These are phyloP conservation scores for Aphaenogaster rudis DNA, from an alignment of 1,140 invertebrate species.

Conservation along the genomic window DNA sequence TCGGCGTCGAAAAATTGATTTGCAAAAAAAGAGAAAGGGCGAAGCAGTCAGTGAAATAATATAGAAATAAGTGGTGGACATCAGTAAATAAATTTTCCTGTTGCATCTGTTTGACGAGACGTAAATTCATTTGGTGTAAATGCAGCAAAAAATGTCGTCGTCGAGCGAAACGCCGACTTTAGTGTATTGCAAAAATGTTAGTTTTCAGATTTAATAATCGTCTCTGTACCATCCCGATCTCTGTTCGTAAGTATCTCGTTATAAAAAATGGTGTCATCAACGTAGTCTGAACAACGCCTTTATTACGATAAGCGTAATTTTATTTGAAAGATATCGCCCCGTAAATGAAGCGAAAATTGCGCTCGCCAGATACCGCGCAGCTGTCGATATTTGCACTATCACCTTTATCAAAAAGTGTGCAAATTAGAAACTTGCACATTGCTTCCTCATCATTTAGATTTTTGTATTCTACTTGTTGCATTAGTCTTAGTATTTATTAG, in stretches of 20 bases:
- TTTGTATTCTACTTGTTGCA: too few species aligned
- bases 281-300: not conserved
- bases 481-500: too few species aligned
- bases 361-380: not conserved
- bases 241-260: not conserved
- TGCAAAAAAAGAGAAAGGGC: not conserved
- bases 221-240: not conserved
- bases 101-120: not conserved
- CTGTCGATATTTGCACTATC: not conserved
- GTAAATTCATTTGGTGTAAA: slow-evolving; percentile 34
- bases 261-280: not conserved
- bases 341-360: not conserved
- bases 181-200: slow-evolving; percentile 19
- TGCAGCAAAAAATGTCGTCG: not conserved
- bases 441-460: too few species aligned
- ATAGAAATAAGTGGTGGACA: slow-evolving; percentile 3
- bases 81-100: slow-evolving; percentile 27
- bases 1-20: not conserved
- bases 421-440: too few species aligned
- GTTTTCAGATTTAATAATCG: slow-evolving; percentile 34
- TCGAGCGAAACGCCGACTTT: not conserved
- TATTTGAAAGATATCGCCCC: not conserved
- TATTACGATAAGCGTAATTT: not conserved
- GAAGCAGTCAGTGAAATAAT: slow-evolving; percentile 17
- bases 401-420: not conserved